These are phyloP conservation scores for Drosophila eohydei DNA, from an alignment of 2,888 invertebrate genomes.

Conservation along the genomic window DNA sequence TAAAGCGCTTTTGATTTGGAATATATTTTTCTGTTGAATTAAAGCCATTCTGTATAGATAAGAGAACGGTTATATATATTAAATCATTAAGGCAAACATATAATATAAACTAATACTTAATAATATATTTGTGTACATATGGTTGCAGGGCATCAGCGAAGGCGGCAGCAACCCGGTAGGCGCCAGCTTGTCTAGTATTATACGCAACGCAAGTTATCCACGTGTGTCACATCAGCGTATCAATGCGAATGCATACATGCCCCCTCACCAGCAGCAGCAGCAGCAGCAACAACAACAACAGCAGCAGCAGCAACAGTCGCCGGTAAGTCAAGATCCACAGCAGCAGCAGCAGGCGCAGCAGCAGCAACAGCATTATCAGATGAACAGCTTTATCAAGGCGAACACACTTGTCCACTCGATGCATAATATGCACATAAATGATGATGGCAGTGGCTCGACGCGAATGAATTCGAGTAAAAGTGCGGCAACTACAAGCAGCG, in stretches of 20 bases:
- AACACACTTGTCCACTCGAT: slow-evolving; percentile 65
- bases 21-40: too few relatives aligned
- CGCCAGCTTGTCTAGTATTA: slow-evolving; percentile 81
- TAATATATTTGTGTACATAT: background rate
- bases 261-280: slow-evolving; percentile 55
- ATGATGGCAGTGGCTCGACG: slow-evolving; percentile 60
- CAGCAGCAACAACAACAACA: slow-evolving; percentile 63
- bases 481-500: slow-evolving; percentile 80
- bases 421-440: slow-evolving; percentile 81
- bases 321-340: slow-evolving; percentile 57
- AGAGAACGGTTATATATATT: background rate
- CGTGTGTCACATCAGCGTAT: slow-evolving; percentile 81
- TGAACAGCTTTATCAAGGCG: slow-evolving; percentile 74
- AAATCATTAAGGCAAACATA: background rate
- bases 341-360: slow-evolving; percentile 68
- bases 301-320: slow-evolving; percentile 39
- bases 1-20: too few relatives aligned
- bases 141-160: slow-evolving; percentile 80
- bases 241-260: slow-evolving; percentile 81
- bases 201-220: slow-evolving; percentile 83
- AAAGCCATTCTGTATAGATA: background rate
- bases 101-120: background rate
- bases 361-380: slow-evolving; percentile 73
- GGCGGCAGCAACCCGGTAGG: slow-evolving; percentile 76
- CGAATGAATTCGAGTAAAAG: slow-evolving; percentile 81